These are phyloP conservation scores for Barypeithes pellucidus DNA, from an alignment of 2,888 invertebrate species.

Conservation along the genomic window DNA sequence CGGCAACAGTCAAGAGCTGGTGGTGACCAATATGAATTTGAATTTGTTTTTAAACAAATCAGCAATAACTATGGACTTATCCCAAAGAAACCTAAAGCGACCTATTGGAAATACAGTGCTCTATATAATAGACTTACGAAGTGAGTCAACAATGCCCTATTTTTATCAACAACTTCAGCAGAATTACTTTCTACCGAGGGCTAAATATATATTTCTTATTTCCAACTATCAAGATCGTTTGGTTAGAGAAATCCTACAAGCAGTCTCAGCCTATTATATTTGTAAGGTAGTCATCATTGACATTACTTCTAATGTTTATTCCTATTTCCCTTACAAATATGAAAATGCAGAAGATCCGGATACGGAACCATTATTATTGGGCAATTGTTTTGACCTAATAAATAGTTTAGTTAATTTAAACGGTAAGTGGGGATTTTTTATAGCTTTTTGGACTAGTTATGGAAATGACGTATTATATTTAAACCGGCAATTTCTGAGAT, in stretches of 20 bases:
- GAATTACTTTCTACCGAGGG: slow-evolving; percentile 15
- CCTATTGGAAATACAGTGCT: neutral
- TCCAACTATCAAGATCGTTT: neutral
- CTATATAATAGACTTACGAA: slow-evolving; percentile 10
- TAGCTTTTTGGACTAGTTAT: too few species aligned
- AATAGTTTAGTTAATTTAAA: neutral
- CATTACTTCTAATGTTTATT: slow-evolving; percentile 8
- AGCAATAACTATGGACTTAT: slow-evolving; percentile 5
- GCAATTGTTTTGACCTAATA: slow-evolving; percentile 13
- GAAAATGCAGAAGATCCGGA: slow-evolving; percentile 19
- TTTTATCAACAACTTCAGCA: slow-evolving; percentile 6
- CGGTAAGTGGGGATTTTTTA: slow-evolving; percentile 11
- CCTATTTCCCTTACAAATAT: slow-evolving; percentile 34
- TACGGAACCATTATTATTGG: neutral
- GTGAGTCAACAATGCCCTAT: neutral
- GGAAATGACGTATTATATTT: too few species aligned
- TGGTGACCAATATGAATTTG: slow-evolving; percentile 16
- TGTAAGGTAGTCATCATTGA: slow-evolving; percentile 23
- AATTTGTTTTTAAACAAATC: slow-evolving; percentile 13
- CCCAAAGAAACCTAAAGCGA: neutral
- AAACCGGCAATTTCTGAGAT: too few species aligned
- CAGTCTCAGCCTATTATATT: slow-evolving; percentile 7
- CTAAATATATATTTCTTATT: slow-evolving; percentile 19
- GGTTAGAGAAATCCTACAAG: slow-evolving; percentile 9
- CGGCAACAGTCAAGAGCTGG: neutral